Conservation (phyloP, 2,797 vertebrate genomes). For the Sebastiscus tertius region DNA sequence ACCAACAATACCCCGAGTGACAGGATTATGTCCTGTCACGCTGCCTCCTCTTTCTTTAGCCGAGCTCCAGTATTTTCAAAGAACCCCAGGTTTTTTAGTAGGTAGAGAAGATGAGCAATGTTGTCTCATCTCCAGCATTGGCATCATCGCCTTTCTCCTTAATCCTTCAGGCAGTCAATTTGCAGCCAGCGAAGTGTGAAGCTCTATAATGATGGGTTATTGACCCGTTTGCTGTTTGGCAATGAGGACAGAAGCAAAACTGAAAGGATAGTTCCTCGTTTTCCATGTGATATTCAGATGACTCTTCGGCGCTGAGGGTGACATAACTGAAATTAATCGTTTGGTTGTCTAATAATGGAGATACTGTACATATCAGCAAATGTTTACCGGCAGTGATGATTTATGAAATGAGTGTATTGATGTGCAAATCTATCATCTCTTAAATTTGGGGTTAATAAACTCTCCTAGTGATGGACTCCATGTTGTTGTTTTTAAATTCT, state of each 20-base stretch:
- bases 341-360: slow-evolving; percentile 29
- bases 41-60: slow-evolving; percentile 46
- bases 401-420: background rate
- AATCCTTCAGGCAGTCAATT: slow-evolving; percentile 89
- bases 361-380: slow-evolving; percentile 1
- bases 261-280: slow-evolving; percentile 69
- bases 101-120: slow-evolving; percentile 80
- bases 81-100: slow-evolving; percentile 60
- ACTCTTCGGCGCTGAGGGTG: slow-evolving; percentile 31
- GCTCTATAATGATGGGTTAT: slow-evolving; percentile 88
- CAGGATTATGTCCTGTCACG: slow-evolving; percentile 67
- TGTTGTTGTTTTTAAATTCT: background rate
- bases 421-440: background rate
- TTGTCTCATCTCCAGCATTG: slow-evolving; percentile 79
- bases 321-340: slow-evolving; percentile 44
- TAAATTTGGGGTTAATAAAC: background rate
- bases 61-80: slow-evolving; percentile 48
- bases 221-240: slow-evolving; percentile 86
- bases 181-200: slow-evolving; percentile 83
- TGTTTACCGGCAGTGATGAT: background rate
- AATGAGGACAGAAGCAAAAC: slow-evolving; percentile 72
- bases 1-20: slow-evolving; percentile 51
- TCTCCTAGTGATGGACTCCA: background rate
- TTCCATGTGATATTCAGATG: slow-evolving; percentile 61
- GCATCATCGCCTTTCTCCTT: slow-evolving; percentile 82